Evolutionary conservation across 2,113 vertebrate genomes (phyloP).

Genomic region (Silurus glanis): DNA sequence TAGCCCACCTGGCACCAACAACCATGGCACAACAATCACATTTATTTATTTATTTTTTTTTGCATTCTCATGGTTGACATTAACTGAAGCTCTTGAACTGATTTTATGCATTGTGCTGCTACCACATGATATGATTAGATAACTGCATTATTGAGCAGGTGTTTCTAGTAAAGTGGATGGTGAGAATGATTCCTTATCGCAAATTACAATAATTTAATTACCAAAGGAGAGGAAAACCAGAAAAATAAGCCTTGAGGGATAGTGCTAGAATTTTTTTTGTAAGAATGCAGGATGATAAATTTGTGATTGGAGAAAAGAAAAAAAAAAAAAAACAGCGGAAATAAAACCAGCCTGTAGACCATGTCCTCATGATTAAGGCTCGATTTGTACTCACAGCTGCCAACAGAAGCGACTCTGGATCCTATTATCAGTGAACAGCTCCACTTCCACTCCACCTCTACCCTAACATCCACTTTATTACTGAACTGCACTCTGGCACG

Average conservation of each 20-base stretch:
- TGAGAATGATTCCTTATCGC: background rate
- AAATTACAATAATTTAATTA: background rate
- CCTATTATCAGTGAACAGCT: constrained; percentile 68
- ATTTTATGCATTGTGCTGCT: too few relatives aligned
- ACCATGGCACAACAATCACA: too few relatives aligned
- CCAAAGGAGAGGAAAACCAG: background rate
- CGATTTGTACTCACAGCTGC: constrained; percentile 56
- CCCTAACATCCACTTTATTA: constrained; percentile 75
- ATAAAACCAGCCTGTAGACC: constrained; percentile 45
- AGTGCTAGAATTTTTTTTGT: background rate
- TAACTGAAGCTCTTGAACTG: too few relatives aligned
- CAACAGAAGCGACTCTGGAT: constrained; percentile 77
- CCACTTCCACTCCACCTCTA: constrained; percentile 64
- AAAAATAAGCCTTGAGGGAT: background rate
- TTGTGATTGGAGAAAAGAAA: constrained; percentile 4
- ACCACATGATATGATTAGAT: too few relatives aligned
- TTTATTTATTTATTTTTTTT: too few relatives aligned
- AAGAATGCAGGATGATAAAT: background rate
- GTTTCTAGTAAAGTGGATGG: too few relatives aligned
- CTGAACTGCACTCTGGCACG: constrained; percentile 71
- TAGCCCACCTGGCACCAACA: too few relatives aligned
- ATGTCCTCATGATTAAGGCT: constrained; percentile 59
- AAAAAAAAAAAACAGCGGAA: background rate
- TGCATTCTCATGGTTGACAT: too few relatives aligned
- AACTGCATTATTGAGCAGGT: too few relatives aligned